These are phyloP conservation scores for Sander vitreus DNA, from an alignment of 2,113 vertebrate species.

Conservation along the genomic window DNA sequence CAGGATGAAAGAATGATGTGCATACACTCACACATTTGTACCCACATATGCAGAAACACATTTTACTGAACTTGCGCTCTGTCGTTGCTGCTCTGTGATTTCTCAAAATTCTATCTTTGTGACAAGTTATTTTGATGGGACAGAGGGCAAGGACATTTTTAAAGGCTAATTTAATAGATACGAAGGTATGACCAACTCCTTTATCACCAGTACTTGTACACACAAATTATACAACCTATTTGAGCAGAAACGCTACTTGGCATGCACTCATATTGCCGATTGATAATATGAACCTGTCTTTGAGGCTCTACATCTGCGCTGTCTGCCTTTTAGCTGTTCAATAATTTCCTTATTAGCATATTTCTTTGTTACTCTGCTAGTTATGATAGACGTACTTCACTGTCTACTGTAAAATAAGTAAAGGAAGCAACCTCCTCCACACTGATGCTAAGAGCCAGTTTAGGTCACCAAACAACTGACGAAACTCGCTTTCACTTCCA, in stretches of 20 bases:
- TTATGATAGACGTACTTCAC: background rate
- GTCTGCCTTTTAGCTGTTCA: background rate
- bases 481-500: slow-evolving; percentile 2
- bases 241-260: slow-evolving; percentile 8
- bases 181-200: background rate
- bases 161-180: slow-evolving; percentile 33
- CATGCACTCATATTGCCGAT: background rate
- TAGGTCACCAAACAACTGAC: slow-evolving; percentile 20
- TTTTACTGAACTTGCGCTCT: slow-evolving; percentile 3
- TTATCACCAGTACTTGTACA: background rate
- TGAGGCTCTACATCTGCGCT: background rate
- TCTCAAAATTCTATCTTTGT: background rate
- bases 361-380: slow-evolving; percentile 6
- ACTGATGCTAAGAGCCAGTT: slow-evolving; percentile 9
- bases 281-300: slow-evolving; percentile 4
- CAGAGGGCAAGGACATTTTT: slow-evolving; percentile 62
- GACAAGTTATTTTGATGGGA: background rate
- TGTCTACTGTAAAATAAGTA: slow-evolving; percentile 25
- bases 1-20: slow-evolving; percentile 22
- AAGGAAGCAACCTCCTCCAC: slow-evolving; percentile 21
- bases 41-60: background rate
- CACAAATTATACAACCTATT: background rate
- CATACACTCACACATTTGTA: slow-evolving; percentile 18
- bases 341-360: slow-evolving; percentile 8
- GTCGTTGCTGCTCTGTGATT: background rate